Percentiles rank a stretch among this genome's conserved stretches.
Evolutionary conservation across 2,888 invertebrate genomes (phyloP).

Genomic region (Toxonevra muliebris): DNA sequence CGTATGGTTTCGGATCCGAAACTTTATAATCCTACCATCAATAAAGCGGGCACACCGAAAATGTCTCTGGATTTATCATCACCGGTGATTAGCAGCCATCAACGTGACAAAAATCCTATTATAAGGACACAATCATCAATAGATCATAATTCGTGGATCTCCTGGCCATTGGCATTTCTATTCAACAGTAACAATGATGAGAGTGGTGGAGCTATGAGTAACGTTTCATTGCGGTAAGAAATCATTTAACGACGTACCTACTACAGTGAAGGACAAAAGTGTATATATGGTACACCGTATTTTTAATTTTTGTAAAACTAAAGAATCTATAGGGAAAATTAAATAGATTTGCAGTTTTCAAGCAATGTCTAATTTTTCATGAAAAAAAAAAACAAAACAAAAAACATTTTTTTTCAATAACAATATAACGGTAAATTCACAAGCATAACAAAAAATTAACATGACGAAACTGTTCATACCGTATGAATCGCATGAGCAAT

Average conservation of each 20-base stretch:
- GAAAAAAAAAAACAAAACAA: no score
- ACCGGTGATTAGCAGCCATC: conserved; percentile 52
- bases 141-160: conserved; percentile 84
- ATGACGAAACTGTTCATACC: no score
- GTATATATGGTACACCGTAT: background rate
- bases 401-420: no score
- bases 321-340: background rate
- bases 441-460: no score
- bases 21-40: conserved; percentile 92
- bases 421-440: no score
- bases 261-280: background rate
- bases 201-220: conserved; percentile 65
- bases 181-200: conserved; percentile 77
- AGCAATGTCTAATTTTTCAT: no score
- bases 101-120: conserved; percentile 53
- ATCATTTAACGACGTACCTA: background rate
- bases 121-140: conserved; percentile 61
- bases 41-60: conserved; percentile 74
- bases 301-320: background rate
- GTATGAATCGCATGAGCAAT: no score
- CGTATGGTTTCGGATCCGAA: conserved; percentile 98
- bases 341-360: background rate
- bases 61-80: conserved; percentile 60
- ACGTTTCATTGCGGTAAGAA: conserved; percentile 80
- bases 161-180: conserved; percentile 90